Evolutionary conservation across 2,888 invertebrate species (phyloP), one percentile per base, ranked within the genome.

Genomic region (Toxonevra muliebris): DNA sequence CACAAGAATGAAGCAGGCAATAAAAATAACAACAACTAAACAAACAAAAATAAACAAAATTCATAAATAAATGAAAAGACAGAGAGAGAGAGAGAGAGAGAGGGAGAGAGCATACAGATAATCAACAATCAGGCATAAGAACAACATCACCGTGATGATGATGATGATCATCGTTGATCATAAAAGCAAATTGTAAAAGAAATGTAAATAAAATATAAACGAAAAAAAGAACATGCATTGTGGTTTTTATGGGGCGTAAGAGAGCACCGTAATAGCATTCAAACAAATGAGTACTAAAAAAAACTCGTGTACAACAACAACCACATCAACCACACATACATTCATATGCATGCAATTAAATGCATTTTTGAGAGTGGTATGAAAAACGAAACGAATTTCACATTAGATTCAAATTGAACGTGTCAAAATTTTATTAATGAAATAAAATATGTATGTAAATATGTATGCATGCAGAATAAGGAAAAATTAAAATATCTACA

Each of bases 61-160:
- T 30, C 30, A 30, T 7, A 30, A 30, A 2, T 30, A 30, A 30
- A 30, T 30, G 30, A 30, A 30, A 30, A 7, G 7, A 30, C 30
- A 7, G 7, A 7, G 7, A 7, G 7, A 7, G 7, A 7, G 7
- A 30, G 30, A 30, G 30, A 30, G 30, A 4, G 7, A 30, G 30
- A 30, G 7, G 30, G 3, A n/a, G n/a, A n/a, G n/a, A n/a, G n/a
- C n/a, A n/a, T n/a, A n/a, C n/a, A n/a, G 30, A 30, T 30, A 30
- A 30, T 30, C 30, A 30, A 30, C 30, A 30, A 30, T 30, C 72
- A 79, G 74, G 75, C 64, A 67, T 5, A 45, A 52, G 15, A 59
- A 45, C 15, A 75, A 69, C 65, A 71, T 73, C 73, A 69, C 71
- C 75, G 76, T 69, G 71, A 71, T 65, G n/a, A n/a, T n/a, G n/a